These are phyloP conservation scores for Theodoxus fluviatilis DNA, from an alignment of 2,888 invertebrate species.

Conservation along the genomic window DNA sequence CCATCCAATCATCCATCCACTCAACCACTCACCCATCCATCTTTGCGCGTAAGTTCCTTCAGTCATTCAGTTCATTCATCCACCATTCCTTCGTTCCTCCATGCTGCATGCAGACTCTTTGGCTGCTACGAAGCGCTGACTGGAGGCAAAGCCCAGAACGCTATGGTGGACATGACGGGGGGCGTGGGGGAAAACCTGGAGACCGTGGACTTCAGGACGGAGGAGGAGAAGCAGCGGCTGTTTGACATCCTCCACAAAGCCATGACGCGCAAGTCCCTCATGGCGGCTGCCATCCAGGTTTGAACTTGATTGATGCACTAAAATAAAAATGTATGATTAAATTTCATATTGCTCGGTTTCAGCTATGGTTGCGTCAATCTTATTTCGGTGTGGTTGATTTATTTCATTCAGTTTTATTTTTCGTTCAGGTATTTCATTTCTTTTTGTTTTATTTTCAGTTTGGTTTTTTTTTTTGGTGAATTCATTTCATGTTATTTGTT, in stretches of 20 bases:
- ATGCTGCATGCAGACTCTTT: slow-evolving; percentile 49
- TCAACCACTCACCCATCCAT: too few relatives aligned
- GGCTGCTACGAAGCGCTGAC: slow-evolving; percentile 91
- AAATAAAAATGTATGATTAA: background rate
- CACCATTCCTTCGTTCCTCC: too few relatives aligned
- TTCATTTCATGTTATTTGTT: too few relatives aligned
- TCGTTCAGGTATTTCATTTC: background rate
- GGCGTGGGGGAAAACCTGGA: slow-evolving; percentile 66
- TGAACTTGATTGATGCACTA: slow-evolving; percentile 23
- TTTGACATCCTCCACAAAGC: slow-evolving; percentile 66
- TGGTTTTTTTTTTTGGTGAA: too few relatives aligned
- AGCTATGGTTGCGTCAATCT: background rate
- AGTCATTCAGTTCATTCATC: background rate
- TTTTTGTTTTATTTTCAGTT: too few relatives aligned
- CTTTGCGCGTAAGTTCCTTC: background rate
- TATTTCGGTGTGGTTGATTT: background rate
- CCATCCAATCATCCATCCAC: too few relatives aligned
- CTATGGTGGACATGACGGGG: slow-evolving; percentile 94
- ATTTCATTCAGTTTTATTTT: background rate
- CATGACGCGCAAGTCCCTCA: slow-evolving; percentile 69
- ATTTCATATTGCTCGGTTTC: background rate
- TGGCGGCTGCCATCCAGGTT: slow-evolving; percentile 70
- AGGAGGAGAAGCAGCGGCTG: slow-evolving; percentile 43
- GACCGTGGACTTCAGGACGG: slow-evolving; percentile 45
- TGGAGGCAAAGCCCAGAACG: slow-evolving; percentile 97